These are phyloP conservation scores for Heliconius hermathena DNA, from an alignment of 1,140 invertebrate species.

Conservation along the genomic window DNA sequence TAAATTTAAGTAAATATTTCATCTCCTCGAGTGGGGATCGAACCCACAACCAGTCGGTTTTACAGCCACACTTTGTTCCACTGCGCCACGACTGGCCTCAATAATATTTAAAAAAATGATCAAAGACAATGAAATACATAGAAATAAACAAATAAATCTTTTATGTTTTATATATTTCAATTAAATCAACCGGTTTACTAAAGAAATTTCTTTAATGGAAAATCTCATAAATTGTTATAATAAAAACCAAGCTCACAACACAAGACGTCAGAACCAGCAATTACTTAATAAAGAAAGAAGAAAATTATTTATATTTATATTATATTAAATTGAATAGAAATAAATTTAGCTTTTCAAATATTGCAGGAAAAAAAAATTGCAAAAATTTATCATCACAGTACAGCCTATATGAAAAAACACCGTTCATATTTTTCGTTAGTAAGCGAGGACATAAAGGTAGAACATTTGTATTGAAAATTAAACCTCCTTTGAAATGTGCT, in stretches of 20 bases:
- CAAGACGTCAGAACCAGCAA: neutral
- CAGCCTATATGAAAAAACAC: slow-evolving; percentile 16
- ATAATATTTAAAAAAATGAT: too few relatives aligned
- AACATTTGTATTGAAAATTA: slow-evolving; percentile 29
- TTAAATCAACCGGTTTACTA: neutral
- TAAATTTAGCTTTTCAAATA: slow-evolving; percentile 6
- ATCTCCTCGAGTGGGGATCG: too few relatives aligned
- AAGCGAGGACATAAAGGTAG: slow-evolving; percentile 19
- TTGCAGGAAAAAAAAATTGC: neutral
- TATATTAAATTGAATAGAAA: neutral
- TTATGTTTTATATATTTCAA: neutral
- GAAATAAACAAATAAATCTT: too few relatives aligned
- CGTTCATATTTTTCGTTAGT: slow-evolving; percentile 16
- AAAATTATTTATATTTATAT: neutral
- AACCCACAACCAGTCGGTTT: too few relatives aligned
- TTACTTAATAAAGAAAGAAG: neutral
- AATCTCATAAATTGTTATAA: neutral
- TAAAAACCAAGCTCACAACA: neutral
- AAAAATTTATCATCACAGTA: slow-evolving; percentile 1
- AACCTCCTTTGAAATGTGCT: slow-evolving; percentile 18
- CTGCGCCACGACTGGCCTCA: too few relatives aligned
- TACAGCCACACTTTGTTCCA: too few relatives aligned
- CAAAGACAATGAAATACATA: too few relatives aligned
- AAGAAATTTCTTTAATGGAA: neutral
- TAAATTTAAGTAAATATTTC: too few relatives aligned